Percentiles rank a stretch among this genome's conserved stretches.
These are phyloP conservation scores for Theristicus caerulescens DNA, from an alignment of 2,113 vertebrate species.

Conservation along the genomic window DNA sequence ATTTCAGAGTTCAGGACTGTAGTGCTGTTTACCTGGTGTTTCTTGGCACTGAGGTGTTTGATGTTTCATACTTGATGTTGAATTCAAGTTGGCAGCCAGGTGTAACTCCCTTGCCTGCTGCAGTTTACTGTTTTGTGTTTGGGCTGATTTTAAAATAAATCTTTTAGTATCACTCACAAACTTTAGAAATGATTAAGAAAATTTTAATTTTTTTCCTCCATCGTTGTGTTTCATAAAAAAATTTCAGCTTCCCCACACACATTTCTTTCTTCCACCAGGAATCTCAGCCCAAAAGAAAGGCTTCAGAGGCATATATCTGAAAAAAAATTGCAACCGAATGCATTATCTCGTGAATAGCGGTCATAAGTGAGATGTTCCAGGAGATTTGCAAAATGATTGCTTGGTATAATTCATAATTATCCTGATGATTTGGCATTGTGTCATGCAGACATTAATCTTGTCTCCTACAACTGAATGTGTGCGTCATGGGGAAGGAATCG, in stretches of 20 bases:
- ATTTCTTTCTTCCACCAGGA: neutral
- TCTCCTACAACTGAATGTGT: neutral
- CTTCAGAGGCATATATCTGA: neutral
- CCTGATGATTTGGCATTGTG: neutral
- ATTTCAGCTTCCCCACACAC: accelerated
- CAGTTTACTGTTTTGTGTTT: neutral
- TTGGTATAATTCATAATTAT: slow-evolving; percentile 8
- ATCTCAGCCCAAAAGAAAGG: neutral
- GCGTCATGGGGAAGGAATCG: neutral
- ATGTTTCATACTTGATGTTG: neutral
- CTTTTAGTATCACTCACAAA: neutral
- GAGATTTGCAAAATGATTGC: neutral
- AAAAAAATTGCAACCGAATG: neutral
- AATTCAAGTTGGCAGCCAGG: neutral
- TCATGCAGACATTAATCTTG: neutral
- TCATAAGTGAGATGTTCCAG: neutral
- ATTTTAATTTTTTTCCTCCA: accelerated
- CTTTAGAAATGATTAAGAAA: neutral
- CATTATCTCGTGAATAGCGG: neutral
- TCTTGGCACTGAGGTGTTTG: neutral
- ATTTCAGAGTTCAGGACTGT: neutral
- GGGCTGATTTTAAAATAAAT: neutral
- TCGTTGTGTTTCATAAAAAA: neutral
- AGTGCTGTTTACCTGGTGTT: neutral
- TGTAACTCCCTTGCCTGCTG: neutral